phyloP scores from a whole-genome alignment of 2,888 invertebrate species.

The Ophion costatus region DNA sequence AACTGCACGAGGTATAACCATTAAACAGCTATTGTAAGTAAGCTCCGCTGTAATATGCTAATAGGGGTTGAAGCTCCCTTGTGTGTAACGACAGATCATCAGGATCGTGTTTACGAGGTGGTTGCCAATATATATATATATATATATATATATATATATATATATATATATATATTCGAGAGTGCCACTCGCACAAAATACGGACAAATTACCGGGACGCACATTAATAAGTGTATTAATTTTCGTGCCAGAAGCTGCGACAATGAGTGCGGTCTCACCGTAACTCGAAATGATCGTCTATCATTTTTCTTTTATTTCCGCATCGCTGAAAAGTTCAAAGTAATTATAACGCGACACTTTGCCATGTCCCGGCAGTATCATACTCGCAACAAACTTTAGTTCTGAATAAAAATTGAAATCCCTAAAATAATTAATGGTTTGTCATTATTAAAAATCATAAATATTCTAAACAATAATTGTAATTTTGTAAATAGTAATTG shows the following conservation, averaged over 20 bases:
- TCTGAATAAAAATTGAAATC: background rate
- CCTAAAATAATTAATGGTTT: no score
- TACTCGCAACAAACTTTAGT: background rate
- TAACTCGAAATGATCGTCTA: background rate
- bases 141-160: conserved; percentile 2
- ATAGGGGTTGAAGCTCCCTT: conserved; percentile 72
- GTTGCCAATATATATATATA: conserved; percentile 12
- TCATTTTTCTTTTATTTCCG: background rate
- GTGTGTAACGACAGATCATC: conserved; percentile 68
- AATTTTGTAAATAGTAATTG: no score
- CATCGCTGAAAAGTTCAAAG: background rate
- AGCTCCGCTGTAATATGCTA: conserved; percentile 74
- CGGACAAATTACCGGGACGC: background rate
- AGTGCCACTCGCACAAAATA: background rate
- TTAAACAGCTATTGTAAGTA: conserved; percentile 51
- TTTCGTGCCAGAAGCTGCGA: background rate
- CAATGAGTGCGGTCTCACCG: background rate
- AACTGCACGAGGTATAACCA: conserved; percentile 30
- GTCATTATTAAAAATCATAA: no score
- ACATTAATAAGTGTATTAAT: background rate
- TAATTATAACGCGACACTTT: background rate
- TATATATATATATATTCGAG: background rate
- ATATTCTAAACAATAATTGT: no score
- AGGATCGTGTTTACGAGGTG: conserved; percentile 72
- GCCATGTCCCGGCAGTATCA: background rate